phyloP scores from a whole-genome alignment of 2,797 vertebrate species.

The Labroides dimidiatus region DNA sequence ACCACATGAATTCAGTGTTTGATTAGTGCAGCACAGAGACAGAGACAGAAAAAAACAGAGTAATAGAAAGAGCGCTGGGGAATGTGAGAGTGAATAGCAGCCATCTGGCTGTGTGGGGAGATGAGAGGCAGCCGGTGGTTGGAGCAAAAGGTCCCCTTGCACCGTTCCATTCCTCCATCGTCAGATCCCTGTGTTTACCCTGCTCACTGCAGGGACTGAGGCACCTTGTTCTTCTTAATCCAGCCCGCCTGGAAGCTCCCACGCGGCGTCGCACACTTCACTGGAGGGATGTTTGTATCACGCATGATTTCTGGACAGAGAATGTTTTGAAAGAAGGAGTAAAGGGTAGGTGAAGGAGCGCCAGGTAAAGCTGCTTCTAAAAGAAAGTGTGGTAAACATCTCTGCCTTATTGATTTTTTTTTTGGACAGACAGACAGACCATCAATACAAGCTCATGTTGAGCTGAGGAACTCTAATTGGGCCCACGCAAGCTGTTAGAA shows the following conservation, averaged over 20 bases:
- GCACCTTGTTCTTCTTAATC: slow-evolving; percentile 50
- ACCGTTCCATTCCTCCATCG: slow-evolving; percentile 62
- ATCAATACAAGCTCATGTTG: not conserved
- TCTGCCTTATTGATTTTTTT: not conserved
- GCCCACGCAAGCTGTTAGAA: not conserved
- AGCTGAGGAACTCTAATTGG: not conserved
- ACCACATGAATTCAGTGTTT: slow-evolving; percentile 60
- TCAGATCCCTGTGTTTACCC: slow-evolving; percentile 73
- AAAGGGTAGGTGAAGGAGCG: slow-evolving; percentile 5
- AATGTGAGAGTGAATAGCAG: slow-evolving; percentile 37
- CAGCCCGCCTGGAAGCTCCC: slow-evolving; percentile 19
- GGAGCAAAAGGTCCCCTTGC: slow-evolving; percentile 57
- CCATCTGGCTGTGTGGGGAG: slow-evolving; percentile 67
- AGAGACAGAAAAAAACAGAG: slow-evolving; percentile 12
- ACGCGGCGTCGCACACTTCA: slow-evolving; percentile 28
- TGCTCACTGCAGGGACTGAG: slow-evolving; percentile 59
- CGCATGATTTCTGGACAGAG: slow-evolving; percentile 40
- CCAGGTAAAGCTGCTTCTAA: slow-evolving; percentile 12
- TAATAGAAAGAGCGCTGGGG: slow-evolving; percentile 4
- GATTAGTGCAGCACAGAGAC: slow-evolving; percentile 50
- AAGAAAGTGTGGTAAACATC: slow-evolving; percentile 13
- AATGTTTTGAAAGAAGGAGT: not conserved
- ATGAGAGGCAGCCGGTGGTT: slow-evolving; percentile 59
- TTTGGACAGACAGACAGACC: too few species aligned
- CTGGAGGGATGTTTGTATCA: slow-evolving; percentile 67